Base-by-base conservation (phyloP, 2,888 invertebrate genomes). In the Trachelus troglodyta region DNA sequence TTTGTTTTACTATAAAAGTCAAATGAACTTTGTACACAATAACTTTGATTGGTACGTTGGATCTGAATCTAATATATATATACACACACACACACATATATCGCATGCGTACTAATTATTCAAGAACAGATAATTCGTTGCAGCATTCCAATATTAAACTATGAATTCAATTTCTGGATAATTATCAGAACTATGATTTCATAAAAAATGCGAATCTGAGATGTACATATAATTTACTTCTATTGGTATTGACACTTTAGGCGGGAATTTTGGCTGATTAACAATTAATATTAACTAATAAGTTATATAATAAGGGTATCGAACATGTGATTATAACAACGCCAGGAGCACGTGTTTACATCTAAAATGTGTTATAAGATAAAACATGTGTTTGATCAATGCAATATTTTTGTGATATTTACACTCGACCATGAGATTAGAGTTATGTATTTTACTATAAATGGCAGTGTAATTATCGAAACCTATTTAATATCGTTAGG, bases 391-490 rank as follows among this genome's bases (percentile, higher is more conserved):
- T 33, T 71, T 71, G 34, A 71, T 71, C 71, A 71, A 71, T 71
- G 71, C 71, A 71, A 71, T 23, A 56, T 71, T 71, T 31, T 71
- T 71, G 31, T 71, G 71, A 71, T 71, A 71, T 31, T 71, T 71
- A 71, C 30, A 71, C 23, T 71, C 2, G 33, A 71, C 15, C 33
- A 71, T 34, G 71, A 31, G 15, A 71, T 30, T 31, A 71, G 71
- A 34, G 34, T 71, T 31, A 71, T 31, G 15, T 71, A 56, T 56
- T 56, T 56, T 56, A 6, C 56, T 56, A 56, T 56, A 56, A 56
- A 56, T 56, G 9, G 23, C 23, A 23, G 40, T 56, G 56, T 56
- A 56, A 56, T 23, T 56, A 56, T 56, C 56, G 1, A 56, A 56
- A 23, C 2, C 9, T 56, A 56, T 56, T 40, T 40, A 56, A 56